phyloP scores from a whole-genome alignment of 2,113 vertebrate species.

The Sminthopsis crassicaudata region DNA sequence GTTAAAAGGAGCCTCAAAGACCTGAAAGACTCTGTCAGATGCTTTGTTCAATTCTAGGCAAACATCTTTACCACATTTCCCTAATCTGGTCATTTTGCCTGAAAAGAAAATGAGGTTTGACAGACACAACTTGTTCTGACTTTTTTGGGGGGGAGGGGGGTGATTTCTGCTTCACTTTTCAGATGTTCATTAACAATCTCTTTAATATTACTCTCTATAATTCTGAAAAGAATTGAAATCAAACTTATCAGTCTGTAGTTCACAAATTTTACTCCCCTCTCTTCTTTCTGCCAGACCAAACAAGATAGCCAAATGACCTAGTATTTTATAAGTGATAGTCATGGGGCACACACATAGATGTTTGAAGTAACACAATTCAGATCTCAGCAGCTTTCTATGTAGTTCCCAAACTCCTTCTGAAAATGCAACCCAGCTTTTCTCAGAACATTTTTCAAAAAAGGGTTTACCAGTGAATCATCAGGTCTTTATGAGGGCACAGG shows the following conservation, averaged over 20 bases:
- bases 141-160: too few relatives aligned
- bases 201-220: background rate
- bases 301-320: background rate
- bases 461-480: background rate
- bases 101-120: background rate
- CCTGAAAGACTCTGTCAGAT: background rate
- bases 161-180: background rate
- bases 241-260: background rate
- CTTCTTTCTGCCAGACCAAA: background rate
- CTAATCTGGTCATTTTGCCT: background rate
- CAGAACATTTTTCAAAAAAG: background rate
- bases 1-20: background rate
- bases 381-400: background rate
- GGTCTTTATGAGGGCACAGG: background rate
- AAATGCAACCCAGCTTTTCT: background rate
- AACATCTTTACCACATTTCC: background rate
- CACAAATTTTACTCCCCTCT: background rate
- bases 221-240: background rate
- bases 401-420: background rate
- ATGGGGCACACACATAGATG: background rate
- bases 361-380: background rate
- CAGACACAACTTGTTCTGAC: background rate
- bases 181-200: background rate
- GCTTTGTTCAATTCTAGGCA: background rate
- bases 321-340: background rate